These are phyloP conservation scores for Sinosuthora webbiana DNA, from an alignment of 2,113 vertebrate genomes.

Conservation along the genomic window DNA sequence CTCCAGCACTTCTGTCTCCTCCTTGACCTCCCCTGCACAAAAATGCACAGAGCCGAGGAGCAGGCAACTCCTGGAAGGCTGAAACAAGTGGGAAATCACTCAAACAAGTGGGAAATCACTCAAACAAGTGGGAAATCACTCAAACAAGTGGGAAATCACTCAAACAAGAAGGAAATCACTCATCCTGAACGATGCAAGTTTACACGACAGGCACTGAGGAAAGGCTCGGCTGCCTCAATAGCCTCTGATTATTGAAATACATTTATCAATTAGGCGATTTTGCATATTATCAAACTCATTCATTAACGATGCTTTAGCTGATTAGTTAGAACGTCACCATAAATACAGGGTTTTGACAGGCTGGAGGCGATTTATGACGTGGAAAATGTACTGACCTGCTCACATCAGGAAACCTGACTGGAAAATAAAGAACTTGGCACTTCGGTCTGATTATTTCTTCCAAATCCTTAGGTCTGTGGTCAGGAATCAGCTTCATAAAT, in stretches of 20 bases:
- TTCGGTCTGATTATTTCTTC: constrained; percentile 87
- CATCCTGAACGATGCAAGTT: neutral
- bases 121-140: neutral
- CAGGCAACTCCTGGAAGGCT: neutral
- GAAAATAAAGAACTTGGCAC: constrained; percentile 89
- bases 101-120: neutral
- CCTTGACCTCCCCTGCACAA: constrained; percentile 6
- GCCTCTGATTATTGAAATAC: constrained; percentile 35
- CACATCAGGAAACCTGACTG: constrained; percentile 87
- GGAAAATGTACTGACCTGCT: constrained; percentile 81
- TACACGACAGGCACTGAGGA: neutral
- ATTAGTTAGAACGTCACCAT: constrained; percentile 44
- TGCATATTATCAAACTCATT: constrained; percentile 32
- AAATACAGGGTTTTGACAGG: constrained; percentile 42
- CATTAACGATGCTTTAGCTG: constrained; percentile 41
- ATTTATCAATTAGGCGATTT: constrained; percentile 34
- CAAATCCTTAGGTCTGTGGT: constrained; percentile 88
- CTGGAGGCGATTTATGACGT: constrained; percentile 46
- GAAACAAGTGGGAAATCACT: neutral
- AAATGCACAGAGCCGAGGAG: neutral
- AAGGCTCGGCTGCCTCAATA: neutral
- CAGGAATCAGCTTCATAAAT: constrained; percentile 92
- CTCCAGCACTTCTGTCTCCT: neutral
- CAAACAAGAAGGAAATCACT: neutral
- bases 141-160: neutral